phyloP scores from a whole-genome alignment of 2,797 vertebrate species.

The Pangasius djambal region DNA sequence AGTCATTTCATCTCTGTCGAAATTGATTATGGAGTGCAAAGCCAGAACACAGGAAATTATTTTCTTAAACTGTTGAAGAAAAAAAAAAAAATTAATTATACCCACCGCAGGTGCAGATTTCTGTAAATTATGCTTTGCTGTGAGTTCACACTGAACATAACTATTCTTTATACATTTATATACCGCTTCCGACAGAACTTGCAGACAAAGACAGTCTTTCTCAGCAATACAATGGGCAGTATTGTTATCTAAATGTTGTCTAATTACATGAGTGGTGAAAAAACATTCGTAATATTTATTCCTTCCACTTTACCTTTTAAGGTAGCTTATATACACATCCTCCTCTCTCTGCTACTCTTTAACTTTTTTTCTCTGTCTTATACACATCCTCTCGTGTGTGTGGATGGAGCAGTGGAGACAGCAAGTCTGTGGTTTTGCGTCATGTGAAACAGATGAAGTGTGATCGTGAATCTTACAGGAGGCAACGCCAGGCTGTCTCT shows the following conservation, averaged over 20 bases:
- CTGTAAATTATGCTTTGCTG: not conserved
- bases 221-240: not conserved
- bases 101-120: constrained; percentile 18
- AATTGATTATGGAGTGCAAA: not conserved
- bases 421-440: constrained; percentile 47
- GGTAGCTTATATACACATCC: not conserved
- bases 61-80: not conserved
- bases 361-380: not conserved
- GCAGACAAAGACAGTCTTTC: not conserved
- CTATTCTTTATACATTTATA: not conserved
- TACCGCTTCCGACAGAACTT: not conserved
- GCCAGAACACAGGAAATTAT: not conserved
- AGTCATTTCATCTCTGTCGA: not conserved
- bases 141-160: not conserved
- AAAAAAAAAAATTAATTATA: not conserved
- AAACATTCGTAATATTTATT: not conserved
- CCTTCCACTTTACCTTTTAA: not conserved
- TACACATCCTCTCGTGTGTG: not conserved
- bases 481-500: not conserved
- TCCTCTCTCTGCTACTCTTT: not conserved
- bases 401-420: constrained; percentile 33
- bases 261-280: not conserved
- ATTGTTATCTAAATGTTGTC: not conserved
- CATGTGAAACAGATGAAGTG: constrained; percentile 46
- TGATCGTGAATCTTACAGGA: constrained; percentile 34